Conservation (phyloP, 35 echinoderm and acorn worm genomes). For the Amphiura filiformis region DNA sequence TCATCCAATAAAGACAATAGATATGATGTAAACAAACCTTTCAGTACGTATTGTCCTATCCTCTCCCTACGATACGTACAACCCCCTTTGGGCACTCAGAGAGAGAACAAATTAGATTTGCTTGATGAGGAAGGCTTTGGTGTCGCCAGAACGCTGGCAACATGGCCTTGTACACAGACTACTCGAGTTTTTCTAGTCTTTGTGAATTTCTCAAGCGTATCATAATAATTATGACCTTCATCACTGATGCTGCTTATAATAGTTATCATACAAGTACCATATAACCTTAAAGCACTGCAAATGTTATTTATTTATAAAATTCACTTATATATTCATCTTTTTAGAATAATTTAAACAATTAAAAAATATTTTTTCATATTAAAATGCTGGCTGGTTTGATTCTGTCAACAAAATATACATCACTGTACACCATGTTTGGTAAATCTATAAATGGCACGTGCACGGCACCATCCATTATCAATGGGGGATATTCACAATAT, state of each 20-base stretch:
- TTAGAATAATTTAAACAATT: neutral
- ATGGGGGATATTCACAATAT: neutral
- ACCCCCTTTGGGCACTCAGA: neutral
- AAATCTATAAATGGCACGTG: neutral
- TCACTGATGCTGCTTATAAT: neutral
- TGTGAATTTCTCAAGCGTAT: neutral
- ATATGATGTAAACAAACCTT: neutral
- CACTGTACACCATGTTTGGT: neutral
- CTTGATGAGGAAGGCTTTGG: neutral
- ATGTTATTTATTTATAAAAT: neutral
- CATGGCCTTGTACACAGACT: neutral
- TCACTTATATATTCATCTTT: no score
- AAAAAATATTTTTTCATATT: neutral
- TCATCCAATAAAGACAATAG: neutral
- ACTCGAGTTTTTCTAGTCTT: neutral
- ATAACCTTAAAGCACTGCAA: neutral
- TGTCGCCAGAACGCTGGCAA: neutral
- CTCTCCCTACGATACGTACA: neutral
- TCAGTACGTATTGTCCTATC: neutral
- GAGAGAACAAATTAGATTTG: neutral
- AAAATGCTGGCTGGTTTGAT: neutral
- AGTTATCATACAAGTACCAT: neutral
- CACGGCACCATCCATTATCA: neutral
- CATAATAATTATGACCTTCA: neutral
- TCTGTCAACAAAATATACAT: neutral